Base-by-base conservation (phyloP, 37 sponge, comb jelly and placozoan genomes). In the Ephydatia muelleri region DNA sequence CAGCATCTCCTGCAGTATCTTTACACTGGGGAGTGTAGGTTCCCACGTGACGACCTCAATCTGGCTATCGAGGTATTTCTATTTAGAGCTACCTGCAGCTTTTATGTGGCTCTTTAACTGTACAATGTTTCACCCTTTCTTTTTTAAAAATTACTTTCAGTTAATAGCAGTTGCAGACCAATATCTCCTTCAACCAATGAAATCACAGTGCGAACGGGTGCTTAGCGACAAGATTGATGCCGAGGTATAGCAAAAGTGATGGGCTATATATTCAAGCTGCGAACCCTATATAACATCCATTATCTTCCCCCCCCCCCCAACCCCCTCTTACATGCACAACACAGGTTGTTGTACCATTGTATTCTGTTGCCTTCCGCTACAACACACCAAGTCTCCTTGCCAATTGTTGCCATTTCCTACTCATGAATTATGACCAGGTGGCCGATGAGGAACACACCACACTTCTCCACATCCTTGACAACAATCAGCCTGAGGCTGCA, bases 31-130 rank as follows among this genome's bases (percentile, higher is more conserved):
- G 67, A 32, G 13, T 91, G 94, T 75, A 49, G 76, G 12, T 96
- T 93, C 76, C 88, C 93, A 6, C 83, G 82, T 2, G 96, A 96
- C n/a, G 96, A 96, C 77, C 87, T 96, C 67, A 96, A 92, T 74
- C 73, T 88, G 12, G 94, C 85, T 22, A 82, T 96, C 13, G 93
- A 93, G 33, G 71, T 40, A 68, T 82, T 25, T 37, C 23, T 14
- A 76, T 76, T 21, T 76, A 76, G 77, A 38, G 9, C 19, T 76
- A n/a, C 36, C 21, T 31, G 22, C 43, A 13, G 5, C 28, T 16
- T 81, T 23, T 28, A 23, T 14, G 73, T 13, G 14, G 27, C 29
- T 65, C 21, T 65, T 65, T 65, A 14, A 14, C 21, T 65, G 14
- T 65, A 21, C 21, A 14, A 21, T 65, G 66, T 22, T 65, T 21